Percentiles rank a stretch among this genome's conserved stretches.
phyloP scores from a whole-genome alignment of 2,113 vertebrate genomes.

The Oxygymnocypris stewartii region DNA sequence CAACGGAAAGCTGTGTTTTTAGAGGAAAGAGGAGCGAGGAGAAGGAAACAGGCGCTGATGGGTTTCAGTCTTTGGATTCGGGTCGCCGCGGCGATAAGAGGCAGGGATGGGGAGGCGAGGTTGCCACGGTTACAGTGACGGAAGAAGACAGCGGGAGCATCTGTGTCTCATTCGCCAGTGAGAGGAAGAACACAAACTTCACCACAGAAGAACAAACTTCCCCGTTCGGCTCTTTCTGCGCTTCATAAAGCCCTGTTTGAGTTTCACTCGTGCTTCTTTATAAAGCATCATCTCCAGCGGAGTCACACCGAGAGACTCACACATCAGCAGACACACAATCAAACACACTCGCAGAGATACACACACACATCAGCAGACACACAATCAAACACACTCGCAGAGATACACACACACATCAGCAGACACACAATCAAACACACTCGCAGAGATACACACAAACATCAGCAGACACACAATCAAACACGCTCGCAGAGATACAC shows the following conservation, averaged over 20 bases:
- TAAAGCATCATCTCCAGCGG: background rate
- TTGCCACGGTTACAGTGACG: constrained; percentile 46
- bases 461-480: no score
- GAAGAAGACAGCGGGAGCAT: constrained; percentile 23
- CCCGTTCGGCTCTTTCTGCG: background rate
- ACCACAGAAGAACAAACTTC: constrained; percentile 8
- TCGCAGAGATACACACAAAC: no score
- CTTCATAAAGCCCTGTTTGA: background rate
- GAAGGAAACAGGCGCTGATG: background rate
- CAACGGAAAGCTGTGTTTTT: background rate
- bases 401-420: no score
- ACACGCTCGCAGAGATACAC: no score
- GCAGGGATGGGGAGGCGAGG: background rate
- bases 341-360: no score
- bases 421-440: no score
- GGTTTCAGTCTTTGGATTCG: constrained; percentile 12
- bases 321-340: background rate
- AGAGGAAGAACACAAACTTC: constrained; percentile 18
- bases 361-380: no score
- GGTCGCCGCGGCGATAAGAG: background rate
- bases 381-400: no score
- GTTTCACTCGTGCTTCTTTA: no score
- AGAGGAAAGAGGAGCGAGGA: background rate
- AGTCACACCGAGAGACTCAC: background rate
- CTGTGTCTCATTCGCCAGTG: constrained; percentile 13